A percentile compares a stretch with the other conserved stretches of the same genome.
Evolutionary conservation across 1,140 invertebrate genomes (phyloP).

Genomic region (Drosophila murphyi): DNA sequence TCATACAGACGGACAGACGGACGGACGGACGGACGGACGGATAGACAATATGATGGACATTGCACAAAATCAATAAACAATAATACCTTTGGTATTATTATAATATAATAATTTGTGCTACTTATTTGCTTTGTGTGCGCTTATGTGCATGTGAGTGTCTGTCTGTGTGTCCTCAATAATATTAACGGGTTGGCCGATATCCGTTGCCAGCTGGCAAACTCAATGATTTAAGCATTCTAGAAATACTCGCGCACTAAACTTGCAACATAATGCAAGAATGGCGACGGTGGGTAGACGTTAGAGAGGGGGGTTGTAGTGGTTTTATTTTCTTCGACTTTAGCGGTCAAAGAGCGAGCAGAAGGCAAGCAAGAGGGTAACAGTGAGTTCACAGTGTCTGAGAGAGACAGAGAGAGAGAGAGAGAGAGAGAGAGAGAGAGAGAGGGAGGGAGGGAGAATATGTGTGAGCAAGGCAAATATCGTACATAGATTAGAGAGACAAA

Average conservation of each 20-base stretch:
- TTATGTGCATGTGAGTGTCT: conserved; percentile 8
- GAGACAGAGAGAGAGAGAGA: conserved; percentile 7
- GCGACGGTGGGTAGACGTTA: background rate
- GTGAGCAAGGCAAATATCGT: conserved; percentile 24
- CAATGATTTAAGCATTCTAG: conserved; percentile 4
- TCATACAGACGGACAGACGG: no score
- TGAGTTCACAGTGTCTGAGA: background rate
- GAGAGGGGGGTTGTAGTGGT: background rate
- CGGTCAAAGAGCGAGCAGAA: conserved; percentile 42
- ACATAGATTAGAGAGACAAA: conserved; percentile 7
- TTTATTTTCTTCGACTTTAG: background rate
- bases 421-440: conserved; percentile 36
- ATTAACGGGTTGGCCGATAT: conserved; percentile 12
- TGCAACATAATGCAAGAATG: conserved; percentile 1
- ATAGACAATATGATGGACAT: no score
- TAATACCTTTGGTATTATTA: no score
- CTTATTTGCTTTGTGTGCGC: conserved; percentile 20
- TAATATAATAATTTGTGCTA: background rate
- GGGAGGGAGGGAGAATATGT: conserved; percentile 8
- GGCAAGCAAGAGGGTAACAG: conserved; percentile 38
- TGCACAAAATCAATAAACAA: no score
- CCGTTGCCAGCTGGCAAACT: conserved; percentile 14
- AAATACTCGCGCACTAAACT: background rate
- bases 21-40: no score
- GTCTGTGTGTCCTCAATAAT: conserved; percentile 3